Evolutionary conservation across 2,113 vertebrate genomes (phyloP).

Genomic region (Anoplopoma fimbria): DNA sequence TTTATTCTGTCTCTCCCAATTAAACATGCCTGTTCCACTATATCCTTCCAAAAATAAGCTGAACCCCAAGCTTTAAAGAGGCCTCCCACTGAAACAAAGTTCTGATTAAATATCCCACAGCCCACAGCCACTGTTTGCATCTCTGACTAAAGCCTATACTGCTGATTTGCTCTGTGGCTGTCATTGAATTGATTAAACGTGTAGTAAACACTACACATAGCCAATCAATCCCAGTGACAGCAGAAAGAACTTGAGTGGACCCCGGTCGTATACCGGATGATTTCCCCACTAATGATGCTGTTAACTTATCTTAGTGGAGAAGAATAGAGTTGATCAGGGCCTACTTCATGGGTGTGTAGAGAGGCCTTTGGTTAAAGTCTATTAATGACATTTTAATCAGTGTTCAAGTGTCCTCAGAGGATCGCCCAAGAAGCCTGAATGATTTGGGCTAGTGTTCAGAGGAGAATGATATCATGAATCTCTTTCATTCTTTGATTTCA

Average conservation of each 20-base stretch:
- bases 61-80: slow-evolving; percentile 23
- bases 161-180: slow-evolving; percentile 51
- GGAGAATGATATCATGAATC: slow-evolving; percentile 44
- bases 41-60: slow-evolving; percentile 42
- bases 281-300: slow-evolving; percentile 64
- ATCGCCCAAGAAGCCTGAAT: slow-evolving; percentile 28
- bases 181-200: slow-evolving; percentile 57
- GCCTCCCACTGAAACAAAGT: slow-evolving; percentile 43
- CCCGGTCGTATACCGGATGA: slow-evolving; percentile 31
- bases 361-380: slow-evolving; percentile 36
- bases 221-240: slow-evolving; percentile 63
- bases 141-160: slow-evolving; percentile 47
- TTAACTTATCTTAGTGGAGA: slow-evolving; percentile 56
- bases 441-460: slow-evolving; percentile 44
- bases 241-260: slow-evolving; percentile 40
- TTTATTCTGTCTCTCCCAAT: slow-evolving; percentile 21
- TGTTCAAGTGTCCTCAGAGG: slow-evolving; percentile 51
- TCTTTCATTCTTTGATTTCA: slow-evolving; percentile 53
- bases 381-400: slow-evolving; percentile 73
- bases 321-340: slow-evolving; percentile 54
- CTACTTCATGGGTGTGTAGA: slow-evolving; percentile 22
- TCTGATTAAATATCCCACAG: slow-evolving; percentile 49
- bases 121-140: slow-evolving; percentile 46
- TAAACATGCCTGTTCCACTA: slow-evolving; percentile 18
- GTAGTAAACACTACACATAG: slow-evolving; percentile 50